Evolutionary conservation across 30 jellyfish, hydroid and myxozoan genomes (phyloP), one percentile per base, ranked within the genome.

Genomic region (Pseudorhiza aurosa): DNA sequence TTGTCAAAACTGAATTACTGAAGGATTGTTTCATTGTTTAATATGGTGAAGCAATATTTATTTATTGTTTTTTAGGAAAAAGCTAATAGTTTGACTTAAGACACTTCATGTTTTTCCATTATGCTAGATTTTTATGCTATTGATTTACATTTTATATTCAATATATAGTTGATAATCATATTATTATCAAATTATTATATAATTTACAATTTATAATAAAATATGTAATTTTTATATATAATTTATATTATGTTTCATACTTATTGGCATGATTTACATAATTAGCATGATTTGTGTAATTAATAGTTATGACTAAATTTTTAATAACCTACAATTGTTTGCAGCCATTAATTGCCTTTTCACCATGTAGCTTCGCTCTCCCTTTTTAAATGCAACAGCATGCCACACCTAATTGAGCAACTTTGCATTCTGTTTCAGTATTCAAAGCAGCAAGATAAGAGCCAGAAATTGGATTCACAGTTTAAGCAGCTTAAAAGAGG

Each of bases 401-500:
- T 53, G 68, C 29, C 68, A 53, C 19, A 7, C 11, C 26, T 53
- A 22, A 8, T 53, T 53, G 9, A 49, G 22, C 27, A 12, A 8
- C 40, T 29, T 21, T 29, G 11, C 8, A 8, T 36, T 7, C 32
- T 19, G 7, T 53, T 87, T 36, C 62, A 87, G 96, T 87, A 39
- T 64, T 22, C 45, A 1, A 53, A 81, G 22, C 87, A 81, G 28
- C 91, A 88, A 19, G 87, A 75, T 33, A 76, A 76, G 56, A 44
- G 65, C 32, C 89, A 81, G 35, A 88, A 75, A 39, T 46, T 88
- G 8, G 85, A 73, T 37, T 65, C 95, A 3, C 97, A 88, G 70
- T 88, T 88, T 75, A 88, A 88, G 62, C 97, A 88, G 74, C 83
- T 88, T 68, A 88, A 88, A 58, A 82, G 82, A 72, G 97, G 97